These are phyloP conservation scores for Diplodus sargus DNA, from an alignment of 2,797 vertebrate genomes.

Conservation along the genomic window DNA sequence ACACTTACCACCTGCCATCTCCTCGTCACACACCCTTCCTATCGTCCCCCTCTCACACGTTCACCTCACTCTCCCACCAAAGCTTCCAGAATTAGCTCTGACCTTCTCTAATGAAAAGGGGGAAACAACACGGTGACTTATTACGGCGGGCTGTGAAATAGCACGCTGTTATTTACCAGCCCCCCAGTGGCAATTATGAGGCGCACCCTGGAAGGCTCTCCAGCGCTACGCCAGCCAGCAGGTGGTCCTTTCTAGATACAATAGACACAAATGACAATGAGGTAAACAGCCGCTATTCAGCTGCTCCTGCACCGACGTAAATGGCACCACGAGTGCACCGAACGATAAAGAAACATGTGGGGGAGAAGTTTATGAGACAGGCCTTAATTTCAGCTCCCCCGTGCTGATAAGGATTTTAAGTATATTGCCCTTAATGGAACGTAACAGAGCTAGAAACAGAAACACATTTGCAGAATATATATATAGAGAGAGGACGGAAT, in stretches of 20 bases:
- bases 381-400: constrained; percentile 15
- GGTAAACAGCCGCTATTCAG: constrained; percentile 66
- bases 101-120: constrained; percentile 78
- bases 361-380: constrained; percentile 2
- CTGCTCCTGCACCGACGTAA: constrained; percentile 44
- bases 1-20: constrained; percentile 22
- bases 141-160: constrained; percentile 61
- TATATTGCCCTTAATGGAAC: constrained; percentile 15
- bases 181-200: constrained; percentile 73
- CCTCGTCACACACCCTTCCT: constrained; percentile 38
- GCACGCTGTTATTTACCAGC: constrained; percentile 73
- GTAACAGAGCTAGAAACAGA: background rate
- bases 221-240: constrained; percentile 56
- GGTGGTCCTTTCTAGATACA: constrained; percentile 77
- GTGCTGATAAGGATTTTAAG: constrained; percentile 25
- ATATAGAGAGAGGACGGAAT: too few species aligned
- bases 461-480: background rate
- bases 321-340: constrained; percentile 36
- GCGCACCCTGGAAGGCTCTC: constrained; percentile 59
- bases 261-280: constrained; percentile 70
- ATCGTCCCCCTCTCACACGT: constrained; percentile 24
- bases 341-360: constrained; percentile 34
- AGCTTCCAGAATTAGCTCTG: constrained; percentile 78
- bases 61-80: constrained; percentile 46
- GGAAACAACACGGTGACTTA: constrained; percentile 64